Evolutionary conservation across 2,797 vertebrate genomes (phyloP).

Genomic region (Protonibea diacanthus): DNA sequence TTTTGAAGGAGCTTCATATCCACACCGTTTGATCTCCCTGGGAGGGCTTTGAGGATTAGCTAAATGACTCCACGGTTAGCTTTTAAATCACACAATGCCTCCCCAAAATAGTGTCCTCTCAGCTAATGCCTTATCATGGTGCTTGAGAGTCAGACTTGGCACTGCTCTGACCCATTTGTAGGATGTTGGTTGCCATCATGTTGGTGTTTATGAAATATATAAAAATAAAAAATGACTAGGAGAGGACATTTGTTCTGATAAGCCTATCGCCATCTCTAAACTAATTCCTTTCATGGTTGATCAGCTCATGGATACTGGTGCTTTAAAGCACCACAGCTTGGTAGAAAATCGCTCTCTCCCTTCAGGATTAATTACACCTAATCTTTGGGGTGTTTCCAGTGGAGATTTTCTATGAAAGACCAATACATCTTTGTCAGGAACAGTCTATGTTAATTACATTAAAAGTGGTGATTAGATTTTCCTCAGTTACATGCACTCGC

Average conservation of each 20-base stretch:
- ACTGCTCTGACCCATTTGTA: constrained; percentile 52
- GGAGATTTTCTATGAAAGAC: constrained; percentile 42
- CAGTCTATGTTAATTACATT: constrained; percentile 60
- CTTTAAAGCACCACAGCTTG: constrained; percentile 49
- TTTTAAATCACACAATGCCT: constrained; percentile 71
- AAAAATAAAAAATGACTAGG: constrained; percentile 22
- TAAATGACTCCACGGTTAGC: constrained; percentile 68
- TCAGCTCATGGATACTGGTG: constrained; percentile 29
- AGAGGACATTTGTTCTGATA: constrained; percentile 50
- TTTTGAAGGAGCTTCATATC: constrained; percentile 50
- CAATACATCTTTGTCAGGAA: constrained; percentile 44
- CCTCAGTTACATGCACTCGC: constrained; percentile 28
- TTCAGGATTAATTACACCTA: constrained; percentile 53
- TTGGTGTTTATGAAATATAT: constrained; percentile 20
- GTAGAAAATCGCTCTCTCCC: constrained; percentile 52
- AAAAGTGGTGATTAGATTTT: constrained; percentile 54
- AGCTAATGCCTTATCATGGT: constrained; percentile 63
- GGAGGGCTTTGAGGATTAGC: constrained; percentile 65
- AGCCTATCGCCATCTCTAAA: constrained; percentile 45
- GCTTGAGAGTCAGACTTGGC: constrained; percentile 52
- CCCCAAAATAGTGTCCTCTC: constrained; percentile 66
- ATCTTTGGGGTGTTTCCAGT: constrained; percentile 42
- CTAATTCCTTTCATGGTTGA: constrained; percentile 31
- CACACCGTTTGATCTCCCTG: constrained; percentile 58
- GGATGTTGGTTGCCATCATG: constrained; percentile 30